Evolutionary conservation across 2,113 vertebrate species (phyloP), one percentile per base, ranked within the genome.

Genomic region (Amia ocellicauda): DNA sequence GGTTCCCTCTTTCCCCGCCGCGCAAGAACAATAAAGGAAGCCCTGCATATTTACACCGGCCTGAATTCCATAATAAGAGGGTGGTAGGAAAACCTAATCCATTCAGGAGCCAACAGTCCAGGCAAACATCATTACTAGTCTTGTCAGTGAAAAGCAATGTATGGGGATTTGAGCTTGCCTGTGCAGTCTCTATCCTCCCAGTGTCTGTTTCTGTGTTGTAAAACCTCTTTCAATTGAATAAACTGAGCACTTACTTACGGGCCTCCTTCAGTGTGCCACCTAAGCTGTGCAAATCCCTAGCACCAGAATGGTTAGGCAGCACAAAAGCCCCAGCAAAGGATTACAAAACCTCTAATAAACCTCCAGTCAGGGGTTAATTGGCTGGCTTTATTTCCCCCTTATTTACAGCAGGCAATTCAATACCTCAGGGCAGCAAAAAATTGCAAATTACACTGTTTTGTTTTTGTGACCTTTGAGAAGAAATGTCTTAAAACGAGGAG

Each of bases 311-410:
- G 80, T 79, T 82, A 78, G 78, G 74, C 73, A 78, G 74, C 70
- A 89, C 86, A 89, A 90, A 91, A 87, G 86, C 77, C 77, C 84
- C 85, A 83, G 86, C 83, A 83, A 83, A 62, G 80, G 78, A 86
- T 74, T 83, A 88, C 79, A 82, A 74, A 84, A 80, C 81, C 83
- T 80, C 77, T 84, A 87, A 84, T 76, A 74, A 76, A 88, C 77
- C 83, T 87, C 85, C 83, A 85, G 82, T 86, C 80, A 84, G 82
- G 84, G 85, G 87, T 88, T 88, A 89, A 88, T 84, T 80, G 83
- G 81, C 86, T 80, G 81, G 74, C 76, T 87, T 85, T 84, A 76
- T 74, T 85, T 86, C 40, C 81, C 69, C 77, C 85, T 82, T 60
- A 64, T 71, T 81, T 79, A 78, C 84, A 26, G 81, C 74, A 85